A percentile compares a stretch with the other conserved stretches of the same genome.
Conservation (phyloP, 2,888 invertebrate species). For the Melinaea marsaeus region DNA sequence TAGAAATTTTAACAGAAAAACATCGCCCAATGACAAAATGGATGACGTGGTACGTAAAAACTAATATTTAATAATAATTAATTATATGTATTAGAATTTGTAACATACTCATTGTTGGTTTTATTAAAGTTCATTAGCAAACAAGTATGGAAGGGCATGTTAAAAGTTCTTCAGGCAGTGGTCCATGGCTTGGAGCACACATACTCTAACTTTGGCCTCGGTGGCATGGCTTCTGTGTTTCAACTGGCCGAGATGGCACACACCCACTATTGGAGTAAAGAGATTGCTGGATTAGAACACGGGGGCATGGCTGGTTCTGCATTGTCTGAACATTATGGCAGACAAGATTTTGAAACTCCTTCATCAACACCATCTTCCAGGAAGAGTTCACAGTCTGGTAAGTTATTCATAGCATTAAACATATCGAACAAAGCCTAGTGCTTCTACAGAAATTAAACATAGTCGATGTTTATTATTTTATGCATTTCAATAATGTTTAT, state of each 20-base stretch:
- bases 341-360: conserved; percentile 58
- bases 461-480: background rate
- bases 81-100: background rate
- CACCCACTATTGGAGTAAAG: conserved; percentile 98
- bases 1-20: conserved; percentile 93
- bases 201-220: conserved; percentile 94
- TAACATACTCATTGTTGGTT: background rate
- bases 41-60: conserved; percentile 92
- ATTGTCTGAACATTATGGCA: conserved; percentile 48
- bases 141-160: conserved; percentile 97
- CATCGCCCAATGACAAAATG: conserved; percentile 96
- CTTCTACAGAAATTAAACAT: too few species aligned
- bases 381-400: conserved; percentile 83
- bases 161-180: conserved; percentile 93
- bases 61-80: background rate
- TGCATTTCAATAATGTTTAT: too few species aligned
- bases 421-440: too few species aligned
- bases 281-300: conserved; percentile 80
- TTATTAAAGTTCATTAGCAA: conserved; percentile 88
- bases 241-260: conserved; percentile 98
- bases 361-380: conserved; percentile 77
- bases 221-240: conserved; percentile 98
- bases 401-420: conserved; percentile 6
- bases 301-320: conserved; percentile 69
- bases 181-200: conserved; percentile 94